phyloP scores from a whole-genome alignment of 2,888 invertebrate genomes.

The Elysia crispata region DNA sequence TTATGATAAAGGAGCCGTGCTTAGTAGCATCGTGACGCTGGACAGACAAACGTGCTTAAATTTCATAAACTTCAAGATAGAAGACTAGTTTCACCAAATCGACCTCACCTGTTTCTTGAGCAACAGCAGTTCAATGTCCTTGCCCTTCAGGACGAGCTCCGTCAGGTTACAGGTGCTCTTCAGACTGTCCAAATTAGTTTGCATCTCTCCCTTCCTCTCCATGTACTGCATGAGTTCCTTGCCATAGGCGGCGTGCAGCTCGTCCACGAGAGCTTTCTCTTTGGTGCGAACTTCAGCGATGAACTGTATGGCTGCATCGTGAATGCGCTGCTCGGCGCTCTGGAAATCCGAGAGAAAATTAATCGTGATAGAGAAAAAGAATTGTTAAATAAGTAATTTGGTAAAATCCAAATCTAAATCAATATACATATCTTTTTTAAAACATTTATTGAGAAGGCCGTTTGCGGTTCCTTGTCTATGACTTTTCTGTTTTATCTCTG shows the following conservation, averaged over 20 bases:
- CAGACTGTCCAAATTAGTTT: constrained; percentile 73
- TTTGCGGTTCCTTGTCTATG: too few relatives aligned
- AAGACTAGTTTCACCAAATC: too few relatives aligned
- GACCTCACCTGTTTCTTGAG: constrained; percentile 75
- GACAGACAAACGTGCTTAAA: too few relatives aligned
- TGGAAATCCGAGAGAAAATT: not conserved
- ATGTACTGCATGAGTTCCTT: constrained; percentile 75
- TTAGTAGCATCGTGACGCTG: too few relatives aligned
- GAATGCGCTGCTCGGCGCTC: constrained; percentile 74
- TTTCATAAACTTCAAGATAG: too few relatives aligned
- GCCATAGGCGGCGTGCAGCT: constrained; percentile 75
- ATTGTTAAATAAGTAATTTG: too few relatives aligned
- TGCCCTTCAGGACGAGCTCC: constrained; percentile 77
- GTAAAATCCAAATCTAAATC: too few relatives aligned
- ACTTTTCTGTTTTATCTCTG: too few relatives aligned
- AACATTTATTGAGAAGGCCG: too few relatives aligned
- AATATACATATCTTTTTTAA: too few relatives aligned
- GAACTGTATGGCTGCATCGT: constrained; percentile 75
- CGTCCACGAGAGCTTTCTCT: constrained; percentile 76
- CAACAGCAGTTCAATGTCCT: constrained; percentile 77
- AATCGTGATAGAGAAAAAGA: not conserved
- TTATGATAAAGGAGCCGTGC: too few relatives aligned
- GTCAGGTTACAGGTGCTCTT: constrained; percentile 77
- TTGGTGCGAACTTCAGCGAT: constrained; percentile 75
- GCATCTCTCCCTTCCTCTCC: constrained; percentile 70